These are phyloP conservation scores for Sus cebifrons DNA, from an alignment of 2,797 vertebrate genomes.

Conservation along the genomic window DNA sequence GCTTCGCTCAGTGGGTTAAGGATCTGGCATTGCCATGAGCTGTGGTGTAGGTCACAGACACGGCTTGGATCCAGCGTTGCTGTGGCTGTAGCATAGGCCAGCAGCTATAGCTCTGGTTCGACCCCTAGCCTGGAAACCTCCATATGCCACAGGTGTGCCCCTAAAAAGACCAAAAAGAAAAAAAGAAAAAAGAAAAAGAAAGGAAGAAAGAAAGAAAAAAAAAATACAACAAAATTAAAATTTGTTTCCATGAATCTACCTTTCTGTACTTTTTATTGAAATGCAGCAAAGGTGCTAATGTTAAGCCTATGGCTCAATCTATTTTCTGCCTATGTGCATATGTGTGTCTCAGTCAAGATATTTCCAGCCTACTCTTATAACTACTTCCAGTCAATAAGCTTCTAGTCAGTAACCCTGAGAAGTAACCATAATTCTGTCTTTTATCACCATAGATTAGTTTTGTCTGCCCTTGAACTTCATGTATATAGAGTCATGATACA, in stretches of 20 bases:
- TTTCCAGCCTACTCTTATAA: neutral
- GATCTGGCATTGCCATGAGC: no score
- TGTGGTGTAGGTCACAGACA: no score
- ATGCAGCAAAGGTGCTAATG: neutral
- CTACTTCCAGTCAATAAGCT: neutral
- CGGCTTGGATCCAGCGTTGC: no score
- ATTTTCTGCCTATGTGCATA: neutral
- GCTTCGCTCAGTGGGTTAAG: no score
- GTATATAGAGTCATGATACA: neutral
- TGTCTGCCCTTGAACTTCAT: slow-evolving; percentile 33
- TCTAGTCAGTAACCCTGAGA: neutral
- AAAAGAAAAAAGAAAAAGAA: neutral
- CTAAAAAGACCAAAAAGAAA: no score
- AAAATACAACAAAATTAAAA: slow-evolving; percentile 12
- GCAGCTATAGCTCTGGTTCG: no score
- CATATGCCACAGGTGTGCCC: no score
- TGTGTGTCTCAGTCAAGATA: neutral
- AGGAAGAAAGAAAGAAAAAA: neutral
- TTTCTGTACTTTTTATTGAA: slow-evolving; percentile 2
- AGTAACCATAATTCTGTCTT: neutral
- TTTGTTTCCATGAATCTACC: neutral
- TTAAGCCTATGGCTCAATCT: neutral
- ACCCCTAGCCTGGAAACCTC: no score
- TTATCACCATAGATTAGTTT: neutral
- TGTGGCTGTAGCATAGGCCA: no score